These are phyloP conservation scores for Tragulus kanchil DNA, from an alignment of 2,113 vertebrate genomes.

Conservation along the genomic window DNA sequence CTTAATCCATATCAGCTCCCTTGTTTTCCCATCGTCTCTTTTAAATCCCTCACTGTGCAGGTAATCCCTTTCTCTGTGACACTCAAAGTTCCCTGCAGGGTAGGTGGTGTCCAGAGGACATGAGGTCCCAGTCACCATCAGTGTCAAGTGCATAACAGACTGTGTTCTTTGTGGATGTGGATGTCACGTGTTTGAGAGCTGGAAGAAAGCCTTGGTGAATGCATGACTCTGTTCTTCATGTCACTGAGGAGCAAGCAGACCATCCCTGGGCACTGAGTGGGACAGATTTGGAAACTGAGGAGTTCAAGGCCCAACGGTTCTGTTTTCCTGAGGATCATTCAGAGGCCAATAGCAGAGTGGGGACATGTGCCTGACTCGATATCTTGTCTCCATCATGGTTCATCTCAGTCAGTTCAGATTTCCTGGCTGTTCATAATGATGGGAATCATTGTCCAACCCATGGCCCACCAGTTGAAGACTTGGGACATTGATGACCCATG, in stretches of 20 bases:
- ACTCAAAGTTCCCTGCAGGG: not conserved
- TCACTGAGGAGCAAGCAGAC: not conserved
- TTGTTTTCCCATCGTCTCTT: not conserved
- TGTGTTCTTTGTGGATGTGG: not conserved
- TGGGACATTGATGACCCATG: not conserved
- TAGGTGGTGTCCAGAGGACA: not conserved
- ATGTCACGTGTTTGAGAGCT: not conserved
- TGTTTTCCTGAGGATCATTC: not conserved
- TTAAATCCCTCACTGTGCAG: not conserved
- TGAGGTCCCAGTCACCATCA: not conserved
- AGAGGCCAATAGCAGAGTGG: not conserved
- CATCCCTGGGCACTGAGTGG: not conserved
- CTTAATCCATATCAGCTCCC: not conserved
- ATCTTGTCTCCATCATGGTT: not conserved
- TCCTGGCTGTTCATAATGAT: not conserved
- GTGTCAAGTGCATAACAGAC: not conserved
- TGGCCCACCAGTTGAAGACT: not conserved
- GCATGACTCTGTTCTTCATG: accelerated
- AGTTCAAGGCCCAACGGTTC: not conserved
- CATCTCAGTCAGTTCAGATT: not conserved
- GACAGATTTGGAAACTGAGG: not conserved
- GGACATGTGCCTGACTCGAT: not conserved
- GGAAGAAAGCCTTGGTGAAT: not conserved
- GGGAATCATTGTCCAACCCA: not conserved
- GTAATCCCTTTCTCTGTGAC: not conserved